Evolutionary conservation across 2,888 invertebrate species (phyloP).

Genomic region (Brachypterus glaber): DNA sequence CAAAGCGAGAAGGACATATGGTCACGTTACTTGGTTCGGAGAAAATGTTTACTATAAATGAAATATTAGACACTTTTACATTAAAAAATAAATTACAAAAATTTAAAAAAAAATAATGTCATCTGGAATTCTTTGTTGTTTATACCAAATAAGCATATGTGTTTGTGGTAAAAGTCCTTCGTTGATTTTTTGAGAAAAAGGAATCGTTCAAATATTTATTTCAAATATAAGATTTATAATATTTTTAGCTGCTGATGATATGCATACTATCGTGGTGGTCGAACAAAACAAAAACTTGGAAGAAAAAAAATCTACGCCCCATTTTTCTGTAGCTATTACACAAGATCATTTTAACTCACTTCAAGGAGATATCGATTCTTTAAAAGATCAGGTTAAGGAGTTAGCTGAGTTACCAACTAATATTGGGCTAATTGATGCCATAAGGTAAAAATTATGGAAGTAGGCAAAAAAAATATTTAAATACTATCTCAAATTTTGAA

Average conservation of each 20-base stretch:
- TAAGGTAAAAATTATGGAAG: constrained; percentile 29
- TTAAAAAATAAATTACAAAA: too few species aligned
- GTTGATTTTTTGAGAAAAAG: too few species aligned
- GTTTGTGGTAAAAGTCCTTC: too few species aligned
- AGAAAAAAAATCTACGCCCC: constrained; percentile 20
- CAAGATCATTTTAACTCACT: constrained; percentile 33
- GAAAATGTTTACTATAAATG: too few species aligned
- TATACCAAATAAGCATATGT: too few species aligned
- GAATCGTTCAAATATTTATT: background rate
- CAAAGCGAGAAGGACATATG: too few species aligned
- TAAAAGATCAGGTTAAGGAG: constrained; percentile 37
- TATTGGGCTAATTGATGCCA: constrained; percentile 38
- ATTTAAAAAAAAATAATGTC: too few species aligned
- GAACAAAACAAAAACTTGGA: constrained; percentile 20
- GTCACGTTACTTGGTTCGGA: too few species aligned
- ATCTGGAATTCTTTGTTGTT: too few species aligned
- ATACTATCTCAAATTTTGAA: too few species aligned
- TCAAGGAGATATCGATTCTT: constrained; percentile 35
- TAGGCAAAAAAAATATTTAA: too few species aligned
- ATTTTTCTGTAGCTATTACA: constrained; percentile 30
- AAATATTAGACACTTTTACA: too few species aligned
- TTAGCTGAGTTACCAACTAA: constrained; percentile 39
- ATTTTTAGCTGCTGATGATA: background rate
- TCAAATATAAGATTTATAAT: background rate
- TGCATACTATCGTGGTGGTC: constrained; percentile 22